These are phyloP conservation scores for Gila robusta DNA, from an alignment of 2,797 vertebrate species.

Conservation along the genomic window DNA sequence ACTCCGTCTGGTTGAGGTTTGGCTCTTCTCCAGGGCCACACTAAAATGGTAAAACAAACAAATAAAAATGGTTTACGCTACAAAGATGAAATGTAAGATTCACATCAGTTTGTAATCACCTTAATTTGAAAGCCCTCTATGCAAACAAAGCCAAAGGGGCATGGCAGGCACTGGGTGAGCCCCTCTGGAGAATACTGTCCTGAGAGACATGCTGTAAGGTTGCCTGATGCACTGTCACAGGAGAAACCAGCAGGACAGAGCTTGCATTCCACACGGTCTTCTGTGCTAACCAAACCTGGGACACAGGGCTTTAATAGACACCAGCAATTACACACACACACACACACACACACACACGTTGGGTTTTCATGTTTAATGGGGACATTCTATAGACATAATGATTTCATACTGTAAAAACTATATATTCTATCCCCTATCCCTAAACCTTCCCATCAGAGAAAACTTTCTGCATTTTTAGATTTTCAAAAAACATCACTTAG, in stretches of 20 bases:
- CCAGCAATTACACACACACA: background rate
- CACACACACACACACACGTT: background rate
- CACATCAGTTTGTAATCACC: slow-evolving; percentile 68
- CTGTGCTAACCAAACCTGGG: slow-evolving; percentile 81
- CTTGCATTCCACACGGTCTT: slow-evolving; percentile 80
- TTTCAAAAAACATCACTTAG: background rate
- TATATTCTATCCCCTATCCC: background rate
- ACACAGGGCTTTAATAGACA: slow-evolving; percentile 79
- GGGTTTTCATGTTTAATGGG: background rate
- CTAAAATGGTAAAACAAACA: slow-evolving; percentile 56
- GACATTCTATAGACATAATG: background rate
- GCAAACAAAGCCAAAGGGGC: slow-evolving; percentile 81
- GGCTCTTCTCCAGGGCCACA: slow-evolving; percentile 82
- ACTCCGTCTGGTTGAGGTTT: slow-evolving; percentile 69
- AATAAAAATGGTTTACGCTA: background rate
- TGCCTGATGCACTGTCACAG: slow-evolving; percentile 74
- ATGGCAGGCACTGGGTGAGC: slow-evolving; percentile 76
- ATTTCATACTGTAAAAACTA: background rate
- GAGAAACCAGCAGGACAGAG: slow-evolving; percentile 84
- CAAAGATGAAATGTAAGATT: background rate
- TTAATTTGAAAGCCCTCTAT: slow-evolving; percentile 76
- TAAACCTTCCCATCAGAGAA: background rate
- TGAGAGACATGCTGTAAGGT: slow-evolving; percentile 75
- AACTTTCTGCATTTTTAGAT: background rate
- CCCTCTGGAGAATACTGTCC: slow-evolving; percentile 85